Conservation (phyloP, 2,113 vertebrate species). For the Eleginops maclovinus region DNA sequence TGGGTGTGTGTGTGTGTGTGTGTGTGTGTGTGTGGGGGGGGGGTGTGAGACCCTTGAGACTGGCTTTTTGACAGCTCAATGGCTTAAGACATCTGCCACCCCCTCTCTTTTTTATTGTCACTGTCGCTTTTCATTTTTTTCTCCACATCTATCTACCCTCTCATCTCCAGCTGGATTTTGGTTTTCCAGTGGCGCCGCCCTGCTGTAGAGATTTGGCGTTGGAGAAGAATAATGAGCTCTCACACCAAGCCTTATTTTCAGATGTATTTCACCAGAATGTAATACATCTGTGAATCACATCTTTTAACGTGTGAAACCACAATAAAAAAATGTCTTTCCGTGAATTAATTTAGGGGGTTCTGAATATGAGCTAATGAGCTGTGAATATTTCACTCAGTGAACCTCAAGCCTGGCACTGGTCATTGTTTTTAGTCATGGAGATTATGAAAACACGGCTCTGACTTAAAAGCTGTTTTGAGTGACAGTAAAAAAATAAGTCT, state of each 20-base stretch:
- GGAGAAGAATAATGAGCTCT: neutral
- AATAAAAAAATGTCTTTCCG: constrained; percentile 21
- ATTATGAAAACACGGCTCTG: constrained; percentile 10
- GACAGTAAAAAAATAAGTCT: constrained; percentile 20
- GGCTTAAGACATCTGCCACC: constrained; percentile 21
- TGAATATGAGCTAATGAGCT: constrained; percentile 17
- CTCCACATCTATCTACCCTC: neutral
- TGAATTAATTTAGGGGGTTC: constrained; percentile 7
- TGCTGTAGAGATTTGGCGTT: constrained; percentile 23
- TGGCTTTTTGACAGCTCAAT: constrained; percentile 33
- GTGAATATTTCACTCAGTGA: constrained; percentile 7
- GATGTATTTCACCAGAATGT: neutral
- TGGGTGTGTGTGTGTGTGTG: neutral
- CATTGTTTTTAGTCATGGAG: constrained; percentile 2
- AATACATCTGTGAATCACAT: constrained; percentile 24
- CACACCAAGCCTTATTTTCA: neutral
- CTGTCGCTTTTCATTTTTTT: constrained; percentile 1
- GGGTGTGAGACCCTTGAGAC: constrained; percentile 22
- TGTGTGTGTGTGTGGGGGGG: neutral
- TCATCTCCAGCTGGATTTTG: constrained; percentile 9
- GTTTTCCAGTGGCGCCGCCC: constrained; percentile 18
- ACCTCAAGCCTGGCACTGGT: neutral
- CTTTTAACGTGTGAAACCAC: constrained; percentile 7
- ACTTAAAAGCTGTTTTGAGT: constrained; percentile 14
- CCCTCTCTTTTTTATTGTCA: neutral